Percentiles rank a stretch among this genome's conserved stretches.
phyloP scores from a whole-genome alignment of 2,888 invertebrate genomes.

The Zootermopsis nevadensis region DNA sequence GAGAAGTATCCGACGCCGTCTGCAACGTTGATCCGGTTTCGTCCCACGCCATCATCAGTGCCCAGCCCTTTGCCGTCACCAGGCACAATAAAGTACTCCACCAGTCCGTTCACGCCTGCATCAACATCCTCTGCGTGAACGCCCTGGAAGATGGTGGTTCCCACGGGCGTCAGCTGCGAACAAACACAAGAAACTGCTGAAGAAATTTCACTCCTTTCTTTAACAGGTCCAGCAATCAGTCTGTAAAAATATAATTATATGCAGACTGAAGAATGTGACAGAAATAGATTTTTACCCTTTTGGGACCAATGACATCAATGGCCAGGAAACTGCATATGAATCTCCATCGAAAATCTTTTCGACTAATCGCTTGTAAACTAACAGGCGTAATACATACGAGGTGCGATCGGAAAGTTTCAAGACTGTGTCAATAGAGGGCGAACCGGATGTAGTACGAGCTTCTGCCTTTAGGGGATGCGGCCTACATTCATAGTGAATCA shows the following conservation, averaged over 20 bases:
- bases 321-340: too few species aligned
- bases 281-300: too few species aligned
- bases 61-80: constrained; percentile 69
- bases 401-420: too few species aligned
- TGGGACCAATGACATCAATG: too few species aligned
- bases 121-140: constrained; percentile 85
- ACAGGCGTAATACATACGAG: too few species aligned
- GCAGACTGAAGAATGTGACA: background rate
- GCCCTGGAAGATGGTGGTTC: constrained; percentile 85
- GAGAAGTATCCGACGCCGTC: constrained; percentile 88
- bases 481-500: too few species aligned
- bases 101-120: constrained; percentile 87
- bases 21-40: constrained; percentile 70
- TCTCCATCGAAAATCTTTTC: too few species aligned
- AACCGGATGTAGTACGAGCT: too few species aligned
- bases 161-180: constrained; percentile 85
- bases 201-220: background rate
- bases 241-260: background rate
- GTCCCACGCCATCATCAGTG: constrained; percentile 70
- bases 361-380: too few species aligned
- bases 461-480: too few species aligned
- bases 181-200: constrained; percentile 51
- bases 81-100: constrained; percentile 86
- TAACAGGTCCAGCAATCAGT: background rate
- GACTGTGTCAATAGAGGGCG: too few species aligned